Evolutionary conservation across 2,888 invertebrate species (phyloP).

Genomic region (Empis stercorea): DNA sequence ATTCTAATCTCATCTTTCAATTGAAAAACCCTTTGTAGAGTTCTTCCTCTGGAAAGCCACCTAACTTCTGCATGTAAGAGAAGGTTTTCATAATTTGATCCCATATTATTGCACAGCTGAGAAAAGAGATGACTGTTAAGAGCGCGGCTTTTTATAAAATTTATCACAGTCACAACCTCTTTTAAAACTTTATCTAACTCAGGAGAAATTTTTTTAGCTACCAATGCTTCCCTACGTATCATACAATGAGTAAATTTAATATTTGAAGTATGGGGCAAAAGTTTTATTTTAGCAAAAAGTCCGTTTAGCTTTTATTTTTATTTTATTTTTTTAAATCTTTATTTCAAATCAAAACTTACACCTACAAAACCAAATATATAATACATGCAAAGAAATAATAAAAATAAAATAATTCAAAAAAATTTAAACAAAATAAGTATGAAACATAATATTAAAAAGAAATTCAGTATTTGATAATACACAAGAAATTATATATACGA

Average conservation of each 20-base stretch:
- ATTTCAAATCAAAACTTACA: too few relatives aligned
- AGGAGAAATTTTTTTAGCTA: not conserved
- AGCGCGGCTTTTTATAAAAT: not conserved
- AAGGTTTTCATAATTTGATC: not conserved
- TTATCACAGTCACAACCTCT: not conserved
- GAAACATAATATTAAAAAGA: too few relatives aligned
- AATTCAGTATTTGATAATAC: too few relatives aligned
- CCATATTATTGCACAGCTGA: not conserved
- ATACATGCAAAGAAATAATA: too few relatives aligned
- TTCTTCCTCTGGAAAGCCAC: not conserved
- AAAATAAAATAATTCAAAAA: too few relatives aligned
- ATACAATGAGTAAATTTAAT: constrained; percentile 4
- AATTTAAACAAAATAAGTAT: too few relatives aligned
- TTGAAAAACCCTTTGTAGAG: not conserved
- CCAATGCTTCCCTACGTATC: constrained; percentile 2
- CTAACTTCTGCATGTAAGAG: not conserved
- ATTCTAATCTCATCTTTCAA: not conserved
- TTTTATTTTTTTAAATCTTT: too few relatives aligned
- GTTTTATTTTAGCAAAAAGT: not conserved
- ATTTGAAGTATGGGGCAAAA: not conserved
- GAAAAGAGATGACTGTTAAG: not conserved
- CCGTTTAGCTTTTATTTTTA: not conserved
- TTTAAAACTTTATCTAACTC: not conserved
- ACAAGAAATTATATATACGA: too few relatives aligned
- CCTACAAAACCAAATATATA: too few relatives aligned